Evolutionary conservation across 2,113 vertebrate genomes (phyloP).

Genomic region (Lagenorhynchus albirostris): DNA sequence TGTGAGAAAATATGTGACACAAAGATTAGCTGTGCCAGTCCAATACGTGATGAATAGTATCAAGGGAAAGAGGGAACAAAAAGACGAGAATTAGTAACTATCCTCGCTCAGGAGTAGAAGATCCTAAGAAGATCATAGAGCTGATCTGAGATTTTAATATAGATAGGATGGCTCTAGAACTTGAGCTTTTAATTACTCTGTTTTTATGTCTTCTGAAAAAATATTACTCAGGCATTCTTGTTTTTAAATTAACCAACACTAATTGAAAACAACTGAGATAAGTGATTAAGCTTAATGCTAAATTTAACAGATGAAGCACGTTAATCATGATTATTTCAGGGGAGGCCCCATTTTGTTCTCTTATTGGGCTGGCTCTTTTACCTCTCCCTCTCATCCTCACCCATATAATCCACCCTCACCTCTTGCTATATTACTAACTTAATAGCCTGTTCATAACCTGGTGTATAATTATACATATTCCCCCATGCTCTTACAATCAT

Average conservation of each 20-base stretch:
- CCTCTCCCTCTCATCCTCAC: background rate
- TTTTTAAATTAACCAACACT: background rate
- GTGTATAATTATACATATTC: background rate
- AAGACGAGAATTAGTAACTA: background rate
- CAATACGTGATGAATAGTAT: background rate
- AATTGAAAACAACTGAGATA: background rate
- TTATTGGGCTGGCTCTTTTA: background rate
- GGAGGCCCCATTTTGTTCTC: background rate
- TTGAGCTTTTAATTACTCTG: background rate
- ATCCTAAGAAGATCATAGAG: background rate
- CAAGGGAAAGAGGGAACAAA: background rate
- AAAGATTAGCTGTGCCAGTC: background rate
- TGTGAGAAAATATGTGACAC: background rate
- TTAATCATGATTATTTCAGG: background rate
- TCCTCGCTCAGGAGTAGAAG: too few relatives aligned
- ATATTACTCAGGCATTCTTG: background rate
- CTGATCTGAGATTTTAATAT: background rate
- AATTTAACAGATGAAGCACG: background rate
- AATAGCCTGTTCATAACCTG: background rate
- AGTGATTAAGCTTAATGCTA: background rate
- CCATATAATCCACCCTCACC: background rate
- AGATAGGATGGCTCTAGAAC: background rate
- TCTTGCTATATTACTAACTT: background rate
- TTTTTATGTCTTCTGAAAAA: background rate
- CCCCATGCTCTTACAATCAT: background rate